A percentile compares a stretch with the other conserved stretches of the same genome.
Evolutionary conservation across 2,113 vertebrate genomes (phyloP).

Genomic region (Lagopus muta): DNA sequence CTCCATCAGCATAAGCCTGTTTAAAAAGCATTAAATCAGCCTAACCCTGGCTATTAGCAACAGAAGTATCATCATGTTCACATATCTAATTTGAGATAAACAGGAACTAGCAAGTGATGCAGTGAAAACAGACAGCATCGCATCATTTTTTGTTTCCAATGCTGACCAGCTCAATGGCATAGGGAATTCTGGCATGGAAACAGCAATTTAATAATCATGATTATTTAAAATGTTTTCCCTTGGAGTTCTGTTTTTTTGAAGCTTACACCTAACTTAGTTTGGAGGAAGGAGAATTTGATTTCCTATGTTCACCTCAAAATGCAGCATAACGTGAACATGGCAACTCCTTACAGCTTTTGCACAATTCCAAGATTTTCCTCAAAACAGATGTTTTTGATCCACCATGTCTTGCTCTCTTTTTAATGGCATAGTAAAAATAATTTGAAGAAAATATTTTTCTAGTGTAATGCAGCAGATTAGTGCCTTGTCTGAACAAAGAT

Average conservation of each 20-base stretch:
- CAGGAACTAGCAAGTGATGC: fast-evolving
- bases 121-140: background rate
- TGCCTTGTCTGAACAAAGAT: background rate
- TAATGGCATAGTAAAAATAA: background rate
- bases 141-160: background rate
- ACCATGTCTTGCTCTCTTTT: background rate
- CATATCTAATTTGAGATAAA: background rate
- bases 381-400: background rate
- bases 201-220: background rate
- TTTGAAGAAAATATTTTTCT: background rate
- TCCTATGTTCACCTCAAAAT: background rate
- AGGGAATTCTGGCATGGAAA: background rate
- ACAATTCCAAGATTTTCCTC: background rate
- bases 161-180: background rate
- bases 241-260: fast-evolving
- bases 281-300: background rate
- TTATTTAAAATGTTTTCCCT: background rate
- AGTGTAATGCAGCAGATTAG: too few species aligned
- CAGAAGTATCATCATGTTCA: fast-evolving
- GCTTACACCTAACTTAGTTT: background rate
- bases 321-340: background rate
- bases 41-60: too few species aligned
- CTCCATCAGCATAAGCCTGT: background rate
- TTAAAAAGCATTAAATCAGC: background rate
- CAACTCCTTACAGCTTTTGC: background rate